Evolutionary conservation across 2,797 vertebrate species (phyloP).

Genomic region (Gymnoscopelus braueri): DNA sequence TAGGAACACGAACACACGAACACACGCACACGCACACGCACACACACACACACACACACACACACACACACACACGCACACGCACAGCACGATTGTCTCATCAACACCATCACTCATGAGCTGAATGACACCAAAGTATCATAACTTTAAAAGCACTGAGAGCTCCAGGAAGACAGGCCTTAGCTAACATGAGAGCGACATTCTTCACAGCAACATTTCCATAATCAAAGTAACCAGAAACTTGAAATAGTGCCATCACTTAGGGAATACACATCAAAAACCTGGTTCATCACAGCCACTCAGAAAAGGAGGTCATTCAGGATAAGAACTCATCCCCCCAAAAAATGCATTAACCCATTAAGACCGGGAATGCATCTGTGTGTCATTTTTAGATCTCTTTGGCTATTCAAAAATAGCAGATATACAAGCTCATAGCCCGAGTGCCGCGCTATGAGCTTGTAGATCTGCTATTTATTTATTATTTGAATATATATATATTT

Average conservation of each 20-base stretch:
- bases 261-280: constrained; percentile 73
- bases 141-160: constrained; percentile 19
- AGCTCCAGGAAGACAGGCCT: constrained; percentile 46
- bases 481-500: too few relatives aligned
- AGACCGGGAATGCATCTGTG: too few relatives aligned
- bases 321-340: constrained; percentile 64
- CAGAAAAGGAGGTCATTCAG: constrained; percentile 55
- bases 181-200: constrained; percentile 32
- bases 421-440: too few relatives aligned
- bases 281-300: constrained; percentile 46
- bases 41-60: constrained; percentile 10
- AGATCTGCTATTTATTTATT: too few relatives aligned
- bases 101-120: constrained; percentile 2
- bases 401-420: too few relatives aligned
- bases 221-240: constrained; percentile 56
- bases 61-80: neutral
- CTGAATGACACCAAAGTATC: neutral
- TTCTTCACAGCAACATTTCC: constrained; percentile 16
- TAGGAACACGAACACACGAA: neutral
- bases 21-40: neutral
- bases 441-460: too few relatives aligned
- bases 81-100: constrained; percentile 16
- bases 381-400: too few relatives aligned
- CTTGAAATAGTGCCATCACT: constrained; percentile 67
- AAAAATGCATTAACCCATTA: constrained; percentile 54